These are phyloP conservation scores for Aphaenogaster rudis DNA, from an alignment of 1,140 invertebrate genomes.

Conservation along the genomic window DNA sequence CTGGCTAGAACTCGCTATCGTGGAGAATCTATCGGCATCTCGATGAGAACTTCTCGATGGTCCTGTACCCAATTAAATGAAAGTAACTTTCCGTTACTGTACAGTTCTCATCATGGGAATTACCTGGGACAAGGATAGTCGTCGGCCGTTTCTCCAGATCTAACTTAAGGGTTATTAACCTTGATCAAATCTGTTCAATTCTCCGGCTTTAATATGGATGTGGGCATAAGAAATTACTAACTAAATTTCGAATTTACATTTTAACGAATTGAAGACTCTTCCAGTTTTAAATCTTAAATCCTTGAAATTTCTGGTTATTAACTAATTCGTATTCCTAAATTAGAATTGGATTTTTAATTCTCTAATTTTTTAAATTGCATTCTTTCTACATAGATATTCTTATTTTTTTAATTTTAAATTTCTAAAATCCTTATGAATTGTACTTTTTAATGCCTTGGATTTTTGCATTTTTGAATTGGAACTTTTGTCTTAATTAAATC, in stretches of 20 bases:
- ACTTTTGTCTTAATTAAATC: background rate
- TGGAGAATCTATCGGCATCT: constrained; percentile 58
- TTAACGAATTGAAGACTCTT: background rate
- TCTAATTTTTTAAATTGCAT: background rate
- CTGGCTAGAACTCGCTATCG: constrained; percentile 15
- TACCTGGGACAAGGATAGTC: constrained; percentile 14
- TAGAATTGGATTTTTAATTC: background rate
- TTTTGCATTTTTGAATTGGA: background rate
- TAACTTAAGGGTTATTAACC: constrained; percentile 42
- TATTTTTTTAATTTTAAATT: background rate
- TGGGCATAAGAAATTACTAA: background rate
- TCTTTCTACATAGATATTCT: background rate
- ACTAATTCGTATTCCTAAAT: background rate
- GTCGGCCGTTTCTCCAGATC: constrained; percentile 31
- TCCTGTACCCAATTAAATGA: constrained; percentile 57
- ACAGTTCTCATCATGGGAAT: constrained; percentile 32
- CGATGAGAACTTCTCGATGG: constrained; percentile 63
- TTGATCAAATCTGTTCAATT: background rate
- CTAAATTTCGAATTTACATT: background rate
- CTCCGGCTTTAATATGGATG: background rate
- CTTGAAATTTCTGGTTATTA: too few relatives aligned
- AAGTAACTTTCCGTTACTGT: constrained; percentile 51
- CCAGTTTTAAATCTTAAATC: background rate
- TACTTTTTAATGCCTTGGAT: background rate
- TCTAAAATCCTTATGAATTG: background rate